phyloP scores from a whole-genome alignment of 2,797 vertebrate species.

The Sebastes flavidus region DNA sequence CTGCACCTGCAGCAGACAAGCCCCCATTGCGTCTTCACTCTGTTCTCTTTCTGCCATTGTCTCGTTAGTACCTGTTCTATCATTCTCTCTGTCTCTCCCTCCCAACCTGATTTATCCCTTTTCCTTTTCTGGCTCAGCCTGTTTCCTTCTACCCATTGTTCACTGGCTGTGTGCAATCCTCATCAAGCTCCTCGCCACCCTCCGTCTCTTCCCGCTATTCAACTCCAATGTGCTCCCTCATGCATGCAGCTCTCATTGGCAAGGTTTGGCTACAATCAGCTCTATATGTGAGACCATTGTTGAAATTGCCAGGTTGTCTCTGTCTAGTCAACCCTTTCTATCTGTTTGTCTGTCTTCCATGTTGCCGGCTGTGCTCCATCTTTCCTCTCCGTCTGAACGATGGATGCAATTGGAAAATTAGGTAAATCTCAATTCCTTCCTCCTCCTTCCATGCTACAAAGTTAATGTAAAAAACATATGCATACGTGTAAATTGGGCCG shows the following conservation, averaged over 20 bases:
- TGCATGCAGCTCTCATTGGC: slow-evolving; percentile 17
- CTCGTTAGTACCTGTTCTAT: slow-evolving; percentile 31
- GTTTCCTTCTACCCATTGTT: slow-evolving; percentile 35
- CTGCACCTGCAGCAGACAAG: slow-evolving; percentile 25
- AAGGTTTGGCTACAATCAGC: slow-evolving; percentile 10
- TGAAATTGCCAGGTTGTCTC: slow-evolving; percentile 9
- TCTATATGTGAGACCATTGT: slow-evolving; percentile 16
- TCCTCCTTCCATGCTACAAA: neutral
- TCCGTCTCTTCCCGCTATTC: neutral
- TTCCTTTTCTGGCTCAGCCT: slow-evolving; percentile 28
- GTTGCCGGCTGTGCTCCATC: neutral
- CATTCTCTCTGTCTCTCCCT: neutral
- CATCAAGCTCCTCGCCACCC: slow-evolving; percentile 10
- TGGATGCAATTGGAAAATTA: neutral
- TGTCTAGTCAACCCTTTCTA: neutral
- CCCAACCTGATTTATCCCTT: slow-evolving; percentile 14
- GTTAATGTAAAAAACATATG: neutral
- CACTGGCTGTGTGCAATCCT: slow-evolving; percentile 2
- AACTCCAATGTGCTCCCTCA: slow-evolving; percentile 8
- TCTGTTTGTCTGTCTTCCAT: neutral
- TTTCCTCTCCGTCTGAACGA: neutral
- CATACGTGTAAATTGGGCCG: neutral
- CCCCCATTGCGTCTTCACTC: slow-evolving; percentile 4
- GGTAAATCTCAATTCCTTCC: neutral
- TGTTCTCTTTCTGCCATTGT: slow-evolving; percentile 37